These are phyloP conservation scores for Eptatretus burgeri DNA, from an alignment of 2,113 vertebrate genomes.

Conservation along the genomic window DNA sequence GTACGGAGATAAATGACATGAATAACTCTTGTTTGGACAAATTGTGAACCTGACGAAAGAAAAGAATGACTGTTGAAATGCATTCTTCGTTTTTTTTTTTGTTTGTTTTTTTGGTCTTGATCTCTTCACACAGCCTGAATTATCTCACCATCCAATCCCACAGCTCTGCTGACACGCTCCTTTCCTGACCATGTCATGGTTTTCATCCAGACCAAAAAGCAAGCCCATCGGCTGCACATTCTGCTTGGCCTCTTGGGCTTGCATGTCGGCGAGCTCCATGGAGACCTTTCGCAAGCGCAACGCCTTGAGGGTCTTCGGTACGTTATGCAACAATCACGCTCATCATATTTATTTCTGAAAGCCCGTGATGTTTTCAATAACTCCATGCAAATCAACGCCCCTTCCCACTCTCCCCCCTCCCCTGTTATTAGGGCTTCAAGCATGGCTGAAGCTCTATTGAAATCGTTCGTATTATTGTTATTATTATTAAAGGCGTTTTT, in stretches of 20 bases:
- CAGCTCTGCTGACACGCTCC: constrained; percentile 61
- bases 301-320: constrained; percentile 62
- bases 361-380: too few relatives aligned
- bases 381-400: not conserved
- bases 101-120: not conserved
- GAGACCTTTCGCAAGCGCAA: constrained; percentile 75
- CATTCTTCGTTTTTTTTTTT: not conserved
- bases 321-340: not conserved
- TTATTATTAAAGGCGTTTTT: too few relatives aligned
- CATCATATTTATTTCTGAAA: too few relatives aligned
- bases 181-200: constrained; percentile 86
- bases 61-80: not conserved
- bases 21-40: too few relatives aligned
- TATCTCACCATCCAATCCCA: constrained; percentile 5
- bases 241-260: constrained; percentile 64
- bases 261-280: constrained; percentile 65
- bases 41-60: too few relatives aligned
- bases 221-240: constrained; percentile 86
- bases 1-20: too few relatives aligned
- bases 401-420: not conserved
- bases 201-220: constrained; percentile 94
- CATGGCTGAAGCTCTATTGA: too few relatives aligned
- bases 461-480: too few relatives aligned
- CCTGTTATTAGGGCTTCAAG: too few relatives aligned
- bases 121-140: too few relatives aligned